A percentile compares a stretch with the other conserved stretches of the same genome.
These are phyloP conservation scores for Gastrophysa polygoni DNA, from an alignment of 2,888 invertebrate species.

Conservation along the genomic window DNA sequence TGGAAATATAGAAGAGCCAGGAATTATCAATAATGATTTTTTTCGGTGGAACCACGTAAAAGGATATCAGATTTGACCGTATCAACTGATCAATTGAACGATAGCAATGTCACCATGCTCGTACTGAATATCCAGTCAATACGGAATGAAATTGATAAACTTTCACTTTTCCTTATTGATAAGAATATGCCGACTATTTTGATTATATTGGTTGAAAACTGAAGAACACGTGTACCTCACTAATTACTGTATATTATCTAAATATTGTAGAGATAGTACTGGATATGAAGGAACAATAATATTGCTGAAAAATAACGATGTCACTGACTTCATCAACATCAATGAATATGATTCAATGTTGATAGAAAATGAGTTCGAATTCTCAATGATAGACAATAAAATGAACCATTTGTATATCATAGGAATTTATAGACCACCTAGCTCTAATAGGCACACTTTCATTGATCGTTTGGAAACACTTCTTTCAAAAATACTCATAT, in stretches of 20 bases:
- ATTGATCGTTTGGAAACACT: not conserved
- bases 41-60: not conserved
- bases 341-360: not conserved
- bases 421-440: slow-evolving; percentile 4
- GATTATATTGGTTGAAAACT: not conserved
- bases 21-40: not conserved
- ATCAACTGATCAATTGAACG: not conserved
- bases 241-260: not conserved
- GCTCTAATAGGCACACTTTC: not conserved
- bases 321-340: not conserved
- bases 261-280: not conserved
- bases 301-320: not conserved
- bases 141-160: not conserved
- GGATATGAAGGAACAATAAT: not conserved
- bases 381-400: not conserved
- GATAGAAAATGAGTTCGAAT: not conserved
- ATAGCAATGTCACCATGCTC: not conserved
- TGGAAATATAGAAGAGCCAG: not conserved
- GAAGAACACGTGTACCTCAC: not conserved
- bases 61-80: not conserved
- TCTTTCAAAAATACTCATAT: not conserved
- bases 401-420: not conserved
- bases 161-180: not conserved
- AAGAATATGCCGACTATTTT: not conserved
- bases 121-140: not conserved